These are phyloP conservation scores for Pammene fasciana DNA, from an alignment of 2,888 invertebrate species.

Conservation along the genomic window DNA sequence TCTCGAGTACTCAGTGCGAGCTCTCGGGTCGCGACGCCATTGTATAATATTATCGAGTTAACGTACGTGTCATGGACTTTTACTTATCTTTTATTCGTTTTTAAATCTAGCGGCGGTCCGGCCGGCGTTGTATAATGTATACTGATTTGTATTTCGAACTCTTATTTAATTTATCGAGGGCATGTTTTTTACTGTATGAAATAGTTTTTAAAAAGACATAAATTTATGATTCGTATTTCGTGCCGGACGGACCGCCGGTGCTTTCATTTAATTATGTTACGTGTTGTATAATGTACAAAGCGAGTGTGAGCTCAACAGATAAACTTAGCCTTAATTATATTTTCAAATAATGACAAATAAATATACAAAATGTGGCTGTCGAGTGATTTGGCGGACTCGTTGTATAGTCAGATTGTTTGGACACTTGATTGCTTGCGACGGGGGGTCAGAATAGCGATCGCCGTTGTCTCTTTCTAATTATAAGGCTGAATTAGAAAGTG, in stretches of 20 bases:
- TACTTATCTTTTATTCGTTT: slow-evolving; percentile 52
- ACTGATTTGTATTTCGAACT: slow-evolving; percentile 50
- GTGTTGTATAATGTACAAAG: slow-evolving; percentile 81
- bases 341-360: slow-evolving; percentile 59
- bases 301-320: slow-evolving; percentile 79
- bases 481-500: slow-evolving; percentile 83
- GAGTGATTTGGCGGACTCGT: slow-evolving; percentile 51
- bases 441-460: slow-evolving; percentile 55
- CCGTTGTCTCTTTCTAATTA: slow-evolving; percentile 78
- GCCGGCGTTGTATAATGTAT: slow-evolving; percentile 41
- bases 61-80: slow-evolving; percentile 50
- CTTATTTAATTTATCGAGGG: slow-evolving; percentile 49
- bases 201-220: slow-evolving; percentile 58
- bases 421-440: slow-evolving; percentile 2
- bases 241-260: slow-evolving; percentile 44
- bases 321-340: slow-evolving; percentile 73
- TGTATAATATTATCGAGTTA: slow-evolving; percentile 54
- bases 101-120: slow-evolving; percentile 56
- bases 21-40: slow-evolving; percentile 37
- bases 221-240: slow-evolving; percentile 44
- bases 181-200: slow-evolving; percentile 41
- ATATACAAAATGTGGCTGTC: slow-evolving; percentile 64
- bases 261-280: slow-evolving; percentile 53
- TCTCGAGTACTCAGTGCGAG: slow-evolving; percentile 8
- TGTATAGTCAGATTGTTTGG: slow-evolving; percentile 6